Conservation (phyloP, 2,113 vertebrate genomes). For the Chauna torquata region DNA sequence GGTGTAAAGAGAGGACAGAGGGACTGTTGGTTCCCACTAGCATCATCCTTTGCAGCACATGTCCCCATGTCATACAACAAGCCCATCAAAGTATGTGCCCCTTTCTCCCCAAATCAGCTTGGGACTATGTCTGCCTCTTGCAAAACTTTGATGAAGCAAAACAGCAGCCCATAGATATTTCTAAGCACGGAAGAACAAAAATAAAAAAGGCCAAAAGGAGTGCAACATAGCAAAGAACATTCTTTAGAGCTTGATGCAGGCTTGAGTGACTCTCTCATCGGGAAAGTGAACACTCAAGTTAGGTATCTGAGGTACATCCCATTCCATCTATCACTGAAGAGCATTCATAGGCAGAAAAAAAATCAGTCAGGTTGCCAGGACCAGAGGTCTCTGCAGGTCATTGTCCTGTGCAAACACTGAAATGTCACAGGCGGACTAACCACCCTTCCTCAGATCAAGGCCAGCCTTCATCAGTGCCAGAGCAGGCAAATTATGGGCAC, state of each 20-base stretch:
- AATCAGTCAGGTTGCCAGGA: background rate
- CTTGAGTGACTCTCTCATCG: background rate
- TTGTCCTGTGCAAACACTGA: background rate
- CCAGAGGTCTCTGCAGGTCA: background rate
- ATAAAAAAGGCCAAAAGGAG: background rate
- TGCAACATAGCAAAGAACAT: background rate
- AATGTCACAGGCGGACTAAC: background rate
- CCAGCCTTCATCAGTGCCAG: background rate
- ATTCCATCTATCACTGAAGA: background rate
- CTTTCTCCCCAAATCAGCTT: background rate
- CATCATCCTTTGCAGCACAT: accelerated
- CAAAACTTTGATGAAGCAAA: background rate
- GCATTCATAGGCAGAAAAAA: background rate
- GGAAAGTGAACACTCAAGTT: background rate
- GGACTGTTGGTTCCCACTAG: background rate
- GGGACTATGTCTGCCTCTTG: background rate
- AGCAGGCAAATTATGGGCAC: background rate
- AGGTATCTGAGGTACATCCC: background rate
- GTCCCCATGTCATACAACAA: background rate
- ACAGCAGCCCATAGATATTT: background rate
- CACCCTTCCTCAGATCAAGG: background rate
- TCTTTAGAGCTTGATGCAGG: background rate
- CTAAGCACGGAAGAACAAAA: background rate
- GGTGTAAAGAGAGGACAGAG: background rate
- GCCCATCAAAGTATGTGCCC: background rate